A percentile compares a stretch with the other conserved stretches of the same genome.
These are phyloP conservation scores for Sturnus vulgaris DNA, from an alignment of 2,113 vertebrate species.

Conservation along the genomic window DNA sequence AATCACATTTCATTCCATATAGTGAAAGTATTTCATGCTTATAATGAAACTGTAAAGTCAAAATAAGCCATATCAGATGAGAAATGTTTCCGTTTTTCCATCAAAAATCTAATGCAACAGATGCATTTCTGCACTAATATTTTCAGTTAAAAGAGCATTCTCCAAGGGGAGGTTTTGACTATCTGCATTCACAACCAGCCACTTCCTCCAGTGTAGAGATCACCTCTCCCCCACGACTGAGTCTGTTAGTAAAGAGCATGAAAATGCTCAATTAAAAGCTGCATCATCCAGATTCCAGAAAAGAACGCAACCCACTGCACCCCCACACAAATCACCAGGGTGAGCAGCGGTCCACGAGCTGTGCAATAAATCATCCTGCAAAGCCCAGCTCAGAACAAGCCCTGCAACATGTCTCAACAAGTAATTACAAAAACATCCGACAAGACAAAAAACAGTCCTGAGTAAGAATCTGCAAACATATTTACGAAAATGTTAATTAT, in stretches of 20 bases:
- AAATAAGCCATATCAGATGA: not conserved
- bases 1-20: not conserved
- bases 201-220: not conserved
- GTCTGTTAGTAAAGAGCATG: not conserved
- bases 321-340: not conserved
- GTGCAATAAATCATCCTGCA: not conserved
- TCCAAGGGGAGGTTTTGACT: not conserved
- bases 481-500: not conserved
- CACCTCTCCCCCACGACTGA: not conserved
- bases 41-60: not conserved
- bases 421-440: not conserved
- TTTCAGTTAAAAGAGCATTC: not conserved
- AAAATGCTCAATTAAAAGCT: not conserved
- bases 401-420: not conserved
- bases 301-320: rapidly evolving
- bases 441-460: not conserved
- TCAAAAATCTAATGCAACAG: not conserved
- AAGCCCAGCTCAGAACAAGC: not conserved
- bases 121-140: not conserved
- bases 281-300: not conserved
- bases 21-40: not conserved
- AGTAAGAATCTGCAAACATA: not conserved
- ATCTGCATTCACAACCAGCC: not conserved
- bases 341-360: rapidly evolving
- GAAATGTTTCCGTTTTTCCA: not conserved